Conservation (phyloP, 2,113 vertebrate species). For the Okapia johnstoni region DNA sequence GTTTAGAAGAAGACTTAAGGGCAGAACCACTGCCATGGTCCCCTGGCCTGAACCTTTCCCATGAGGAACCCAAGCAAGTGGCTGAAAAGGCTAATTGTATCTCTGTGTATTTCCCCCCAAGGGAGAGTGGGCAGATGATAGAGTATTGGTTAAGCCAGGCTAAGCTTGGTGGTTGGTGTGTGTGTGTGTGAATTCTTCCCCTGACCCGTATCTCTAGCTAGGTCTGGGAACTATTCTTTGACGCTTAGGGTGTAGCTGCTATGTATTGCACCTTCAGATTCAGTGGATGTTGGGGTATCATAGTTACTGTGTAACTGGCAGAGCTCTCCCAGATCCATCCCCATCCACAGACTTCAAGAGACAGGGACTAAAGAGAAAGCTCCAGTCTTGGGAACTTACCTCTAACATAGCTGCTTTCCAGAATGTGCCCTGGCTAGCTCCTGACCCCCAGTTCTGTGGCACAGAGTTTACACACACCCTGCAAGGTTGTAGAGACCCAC, state of each 20-base stretch:
- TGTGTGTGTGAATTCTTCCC: background rate
- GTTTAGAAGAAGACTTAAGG: background rate
- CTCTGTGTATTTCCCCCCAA: background rate
- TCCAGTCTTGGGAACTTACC: background rate
- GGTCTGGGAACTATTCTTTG: background rate
- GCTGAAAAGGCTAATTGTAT: conserved; percentile 37
- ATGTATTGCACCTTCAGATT: background rate
- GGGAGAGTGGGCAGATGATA: conserved; percentile 11
- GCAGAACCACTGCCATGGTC: background rate
- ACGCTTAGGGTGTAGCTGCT: background rate
- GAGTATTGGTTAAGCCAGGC: background rate
- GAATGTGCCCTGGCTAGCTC: background rate
- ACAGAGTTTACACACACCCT: background rate
- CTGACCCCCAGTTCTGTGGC: background rate
- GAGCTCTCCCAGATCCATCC: background rate
- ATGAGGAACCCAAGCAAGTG: background rate
- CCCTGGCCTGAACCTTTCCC: background rate
- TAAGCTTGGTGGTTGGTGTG: background rate
- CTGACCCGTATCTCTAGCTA: background rate
- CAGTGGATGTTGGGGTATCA: background rate
- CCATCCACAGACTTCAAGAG: background rate
- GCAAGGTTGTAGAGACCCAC: background rate
- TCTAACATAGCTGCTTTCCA: background rate
- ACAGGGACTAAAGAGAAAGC: background rate
- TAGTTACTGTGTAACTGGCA: background rate